Evolutionary conservation across 2,888 invertebrate species (phyloP).

Genomic region (Unio delphinus): DNA sequence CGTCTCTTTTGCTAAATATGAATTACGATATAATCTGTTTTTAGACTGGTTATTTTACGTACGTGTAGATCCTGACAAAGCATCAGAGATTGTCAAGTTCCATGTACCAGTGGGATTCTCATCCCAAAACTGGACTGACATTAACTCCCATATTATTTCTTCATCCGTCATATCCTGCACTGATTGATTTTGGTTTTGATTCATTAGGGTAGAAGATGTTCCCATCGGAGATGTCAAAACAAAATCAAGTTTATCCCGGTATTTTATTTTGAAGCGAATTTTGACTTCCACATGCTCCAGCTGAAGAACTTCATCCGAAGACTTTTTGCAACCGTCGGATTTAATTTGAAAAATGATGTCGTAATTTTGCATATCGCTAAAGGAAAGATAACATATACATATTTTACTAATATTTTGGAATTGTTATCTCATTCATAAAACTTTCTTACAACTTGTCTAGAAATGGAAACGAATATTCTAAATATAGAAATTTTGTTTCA

Average conservation of each 20-base stretch:
- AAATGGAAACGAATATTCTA: too few relatives aligned
- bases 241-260: constrained; percentile 10
- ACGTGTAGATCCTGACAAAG: too few relatives aligned
- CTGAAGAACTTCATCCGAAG: constrained; percentile 1
- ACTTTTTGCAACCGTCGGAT: constrained; percentile 13
- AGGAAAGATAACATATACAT: too few relatives aligned
- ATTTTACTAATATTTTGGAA: too few relatives aligned
- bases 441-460: too few relatives aligned
- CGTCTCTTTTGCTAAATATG: too few relatives aligned
- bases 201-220: constrained; percentile 10
- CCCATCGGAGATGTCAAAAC: constrained; percentile 17
- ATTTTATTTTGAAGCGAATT: constrained; percentile 7
- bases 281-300: constrained; percentile 18
- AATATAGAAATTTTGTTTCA: too few relatives aligned
- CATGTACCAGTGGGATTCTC: constrained; percentile 24
- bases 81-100: constrained; percentile 11
- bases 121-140: constrained; percentile 21
- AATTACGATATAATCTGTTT: too few relatives aligned
- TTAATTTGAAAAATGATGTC: too few relatives aligned
- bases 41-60: too few relatives aligned
- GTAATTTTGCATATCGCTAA: too few relatives aligned
- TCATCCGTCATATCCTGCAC: background rate
- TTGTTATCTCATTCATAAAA: too few relatives aligned
- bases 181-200: constrained; percentile 3
- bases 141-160: constrained; percentile 18